A percentile compares a stretch with the other conserved stretches of the same genome.
Conservation (phyloP, 1,140 invertebrate genomes). For the Aphidius gifuensis region DNA sequence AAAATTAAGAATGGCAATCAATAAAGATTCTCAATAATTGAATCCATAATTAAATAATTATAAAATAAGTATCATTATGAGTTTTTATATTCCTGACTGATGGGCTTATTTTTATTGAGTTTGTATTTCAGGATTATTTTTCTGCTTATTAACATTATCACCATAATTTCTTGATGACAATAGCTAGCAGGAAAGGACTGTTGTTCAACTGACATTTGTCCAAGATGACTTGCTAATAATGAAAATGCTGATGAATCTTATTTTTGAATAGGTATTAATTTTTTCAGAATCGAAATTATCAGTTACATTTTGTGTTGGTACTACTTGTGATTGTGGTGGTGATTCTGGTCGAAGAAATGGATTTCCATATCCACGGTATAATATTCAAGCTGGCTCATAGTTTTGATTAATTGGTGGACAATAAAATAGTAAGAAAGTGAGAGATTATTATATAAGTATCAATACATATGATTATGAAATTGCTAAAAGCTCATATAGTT, state of each 20-base stretch:
- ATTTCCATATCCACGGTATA: too few species aligned
- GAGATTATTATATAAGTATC: too few species aligned
- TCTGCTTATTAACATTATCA: background rate
- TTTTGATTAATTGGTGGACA: conserved; percentile 38
- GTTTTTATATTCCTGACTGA: conserved; percentile 24
- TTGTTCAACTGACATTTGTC: conserved; percentile 2
- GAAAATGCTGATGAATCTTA: too few species aligned
- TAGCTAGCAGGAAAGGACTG: background rate
- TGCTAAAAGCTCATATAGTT: too few species aligned
- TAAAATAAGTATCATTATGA: conserved; percentile 11
- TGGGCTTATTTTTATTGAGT: conserved; percentile 30
- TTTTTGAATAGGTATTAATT: background rate
- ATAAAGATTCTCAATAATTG: background rate
- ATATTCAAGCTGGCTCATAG: background rate
- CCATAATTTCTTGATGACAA: conserved; percentile 22
- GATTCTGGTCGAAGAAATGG: background rate
- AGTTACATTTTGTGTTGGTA: background rate
- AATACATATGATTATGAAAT: too few species aligned
- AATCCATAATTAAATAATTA: background rate
- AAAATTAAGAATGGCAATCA: background rate
- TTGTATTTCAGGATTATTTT: background rate
- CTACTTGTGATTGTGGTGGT: background rate
- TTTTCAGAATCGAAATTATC: conserved; percentile 7
- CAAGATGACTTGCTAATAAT: background rate
- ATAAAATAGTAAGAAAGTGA: conserved; percentile 35